A percentile compares a stretch with the other conserved stretches of the same genome.
Evolutionary conservation across 2,888 invertebrate genomes (phyloP).

Genomic region (Nymphalis urticae): DNA sequence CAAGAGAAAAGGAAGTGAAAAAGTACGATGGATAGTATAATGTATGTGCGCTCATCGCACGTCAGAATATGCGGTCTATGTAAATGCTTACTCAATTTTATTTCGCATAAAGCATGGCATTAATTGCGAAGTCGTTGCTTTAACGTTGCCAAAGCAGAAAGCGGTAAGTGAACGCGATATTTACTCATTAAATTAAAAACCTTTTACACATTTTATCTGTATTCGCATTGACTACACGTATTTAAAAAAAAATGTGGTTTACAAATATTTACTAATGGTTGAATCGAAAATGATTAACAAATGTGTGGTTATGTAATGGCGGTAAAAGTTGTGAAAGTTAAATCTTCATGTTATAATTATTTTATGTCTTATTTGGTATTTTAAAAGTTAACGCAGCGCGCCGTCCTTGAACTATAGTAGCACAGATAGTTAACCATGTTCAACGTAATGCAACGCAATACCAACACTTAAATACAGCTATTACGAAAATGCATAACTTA

Average conservation of each 20-base stretch:
- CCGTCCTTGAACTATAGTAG: conserved; percentile 68
- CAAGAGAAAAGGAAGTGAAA: conserved; percentile 1
- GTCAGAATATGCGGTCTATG: conserved; percentile 38
- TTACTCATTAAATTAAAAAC: conserved; percentile 41
- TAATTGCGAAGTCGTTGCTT: conserved; percentile 54
- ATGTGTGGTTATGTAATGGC: conserved; percentile 21
- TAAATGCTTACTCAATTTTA: conserved; percentile 54
- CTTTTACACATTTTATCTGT: conserved; percentile 33
- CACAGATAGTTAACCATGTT: conserved; percentile 43
- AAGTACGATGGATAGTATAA: background rate
- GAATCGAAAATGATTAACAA: conserved; percentile 15
- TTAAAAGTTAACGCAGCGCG: conserved; percentile 47
- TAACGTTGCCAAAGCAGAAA: conserved; percentile 62
- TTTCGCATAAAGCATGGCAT: conserved; percentile 60
- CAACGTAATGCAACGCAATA: conserved; percentile 38
- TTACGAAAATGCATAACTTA: conserved; percentile 16
- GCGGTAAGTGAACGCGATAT: conserved; percentile 57
- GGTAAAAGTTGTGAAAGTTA: conserved; percentile 37
- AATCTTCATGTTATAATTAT: conserved; percentile 19
- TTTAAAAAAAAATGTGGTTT: conserved; percentile 12
- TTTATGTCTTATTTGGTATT: conserved; percentile 17
- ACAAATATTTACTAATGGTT: conserved; percentile 22
- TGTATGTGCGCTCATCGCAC: conserved; percentile 6
- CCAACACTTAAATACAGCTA: conserved; percentile 20
- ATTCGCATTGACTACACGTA: conserved; percentile 15